phyloP scores from a whole-genome alignment of 1,140 invertebrate genomes.

The Eumeta japonica region DNA sequence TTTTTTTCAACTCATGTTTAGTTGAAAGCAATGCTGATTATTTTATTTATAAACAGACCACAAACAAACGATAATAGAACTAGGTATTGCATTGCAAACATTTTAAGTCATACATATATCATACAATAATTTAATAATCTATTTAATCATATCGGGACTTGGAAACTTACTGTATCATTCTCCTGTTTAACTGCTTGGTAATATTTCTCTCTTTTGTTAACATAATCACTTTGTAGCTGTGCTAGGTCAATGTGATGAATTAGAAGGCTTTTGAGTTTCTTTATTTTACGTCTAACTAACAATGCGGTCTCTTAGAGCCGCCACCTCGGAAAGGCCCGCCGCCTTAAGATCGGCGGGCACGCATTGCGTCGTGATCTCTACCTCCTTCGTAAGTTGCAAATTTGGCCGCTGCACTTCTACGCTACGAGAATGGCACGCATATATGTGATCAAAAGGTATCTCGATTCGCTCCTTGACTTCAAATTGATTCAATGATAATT shows the following conservation, averaged over 20 bases:
- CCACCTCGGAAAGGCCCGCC: constrained; percentile 15
- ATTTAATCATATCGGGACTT: no score
- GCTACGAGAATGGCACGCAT: constrained; percentile 39
- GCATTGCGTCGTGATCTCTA: constrained; percentile 28
- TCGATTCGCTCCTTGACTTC: constrained; percentile 40
- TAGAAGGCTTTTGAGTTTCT: constrained; percentile 33
- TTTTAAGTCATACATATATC: neutral
- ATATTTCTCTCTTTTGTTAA: constrained; percentile 34
- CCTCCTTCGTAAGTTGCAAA: constrained; percentile 29
- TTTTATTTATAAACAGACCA: no score
- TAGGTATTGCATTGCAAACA: neutral
- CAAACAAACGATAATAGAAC: no score
- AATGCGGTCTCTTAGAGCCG: constrained; percentile 21
- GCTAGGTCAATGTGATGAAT: constrained; percentile 41
- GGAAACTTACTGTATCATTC: constrained; percentile 48
- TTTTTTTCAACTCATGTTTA: no score
- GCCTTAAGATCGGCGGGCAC: constrained; percentile 26
- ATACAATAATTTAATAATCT: neutral
- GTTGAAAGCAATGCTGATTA: no score
- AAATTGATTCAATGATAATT: constrained; percentile 35
- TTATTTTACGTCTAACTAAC: constrained; percentile 32
- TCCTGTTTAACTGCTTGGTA: constrained; percentile 37
- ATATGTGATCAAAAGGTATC: constrained; percentile 48
- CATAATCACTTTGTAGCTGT: constrained; percentile 42
- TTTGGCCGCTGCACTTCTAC: constrained; percentile 25